A percentile compares a stretch with the other conserved stretches of the same genome.
These are phyloP conservation scores for Enteromius anoplus DNA, from an alignment of 2,797 vertebrate genomes.

Conservation along the genomic window DNA sequence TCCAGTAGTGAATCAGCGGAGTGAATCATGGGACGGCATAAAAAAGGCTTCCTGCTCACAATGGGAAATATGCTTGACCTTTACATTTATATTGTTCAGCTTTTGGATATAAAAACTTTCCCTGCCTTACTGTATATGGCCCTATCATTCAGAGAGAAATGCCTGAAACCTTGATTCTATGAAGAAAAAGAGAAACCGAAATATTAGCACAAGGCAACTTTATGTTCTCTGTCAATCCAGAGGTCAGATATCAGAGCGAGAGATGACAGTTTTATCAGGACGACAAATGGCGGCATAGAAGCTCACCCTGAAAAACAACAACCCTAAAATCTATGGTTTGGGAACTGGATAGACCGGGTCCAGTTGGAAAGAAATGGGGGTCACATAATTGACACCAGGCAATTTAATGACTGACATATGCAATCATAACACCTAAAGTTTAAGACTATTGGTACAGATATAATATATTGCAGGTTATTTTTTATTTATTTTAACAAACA, in stretches of 20 bases:
- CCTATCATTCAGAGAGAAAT: slow-evolving; percentile 77
- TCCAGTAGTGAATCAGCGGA: slow-evolving; percentile 44
- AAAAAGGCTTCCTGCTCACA: slow-evolving; percentile 50
- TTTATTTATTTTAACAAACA: background rate
- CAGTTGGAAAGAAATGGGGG: slow-evolving; percentile 8
- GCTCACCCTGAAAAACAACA: slow-evolving; percentile 65
- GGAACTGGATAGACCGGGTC: background rate
- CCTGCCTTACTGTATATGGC: slow-evolving; percentile 66
- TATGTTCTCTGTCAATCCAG: slow-evolving; percentile 74
- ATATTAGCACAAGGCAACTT: slow-evolving; percentile 80
- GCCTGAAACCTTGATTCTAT: slow-evolving; percentile 80
- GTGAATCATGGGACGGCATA: slow-evolving; percentile 54
- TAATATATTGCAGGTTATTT: background rate
- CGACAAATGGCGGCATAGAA: slow-evolving; percentile 74
- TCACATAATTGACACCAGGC: slow-evolving; percentile 60
- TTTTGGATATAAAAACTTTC: slow-evolving; percentile 75
- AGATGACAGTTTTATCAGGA: slow-evolving; percentile 82
- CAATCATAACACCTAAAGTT: slow-evolving; percentile 62
- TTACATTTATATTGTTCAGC: slow-evolving; percentile 74
- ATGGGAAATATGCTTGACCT: slow-evolving; percentile 62
- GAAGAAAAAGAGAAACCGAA: slow-evolving; percentile 71
- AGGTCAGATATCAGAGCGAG: slow-evolving; percentile 77
- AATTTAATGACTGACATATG: background rate
- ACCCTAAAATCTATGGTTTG: slow-evolving; percentile 69
- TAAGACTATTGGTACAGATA: background rate